Conservation (phyloP, 2,113 vertebrate genomes). For the Fregetta grallaria region DNA sequence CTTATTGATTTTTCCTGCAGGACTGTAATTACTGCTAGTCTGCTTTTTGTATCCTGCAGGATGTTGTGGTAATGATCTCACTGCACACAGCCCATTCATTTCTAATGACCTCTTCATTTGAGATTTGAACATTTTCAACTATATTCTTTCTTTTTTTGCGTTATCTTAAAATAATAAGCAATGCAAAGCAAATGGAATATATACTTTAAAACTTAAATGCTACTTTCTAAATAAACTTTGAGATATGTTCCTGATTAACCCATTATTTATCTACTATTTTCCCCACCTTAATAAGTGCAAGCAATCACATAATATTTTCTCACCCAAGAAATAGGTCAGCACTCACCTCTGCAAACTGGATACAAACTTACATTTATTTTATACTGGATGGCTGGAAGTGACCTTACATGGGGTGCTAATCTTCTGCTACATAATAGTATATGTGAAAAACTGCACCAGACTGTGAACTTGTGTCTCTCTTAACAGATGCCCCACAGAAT, state of each 20-base stretch:
- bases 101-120: background rate
- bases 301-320: background rate
- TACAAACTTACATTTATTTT: background rate
- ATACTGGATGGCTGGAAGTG: background rate
- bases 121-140: background rate
- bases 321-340: background rate
- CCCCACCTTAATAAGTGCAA: background rate
- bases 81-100: background rate
- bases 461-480: background rate
- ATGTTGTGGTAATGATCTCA: background rate
- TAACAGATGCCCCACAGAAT: background rate
- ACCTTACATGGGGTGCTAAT: background rate
- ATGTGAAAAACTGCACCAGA: background rate
- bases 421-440: background rate
- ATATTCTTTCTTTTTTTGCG: background rate
- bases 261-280: background rate
- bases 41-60: background rate
- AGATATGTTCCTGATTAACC: background rate
- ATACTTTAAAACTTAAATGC: background rate
- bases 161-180: background rate
- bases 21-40: background rate
- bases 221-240: background rate
- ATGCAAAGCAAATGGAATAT: background rate
- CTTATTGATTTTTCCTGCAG: slow-evolving; percentile 12
- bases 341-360: background rate